Conservation (phyloP, 2,888 invertebrate species). For the Pyrgus malvae region DNA sequence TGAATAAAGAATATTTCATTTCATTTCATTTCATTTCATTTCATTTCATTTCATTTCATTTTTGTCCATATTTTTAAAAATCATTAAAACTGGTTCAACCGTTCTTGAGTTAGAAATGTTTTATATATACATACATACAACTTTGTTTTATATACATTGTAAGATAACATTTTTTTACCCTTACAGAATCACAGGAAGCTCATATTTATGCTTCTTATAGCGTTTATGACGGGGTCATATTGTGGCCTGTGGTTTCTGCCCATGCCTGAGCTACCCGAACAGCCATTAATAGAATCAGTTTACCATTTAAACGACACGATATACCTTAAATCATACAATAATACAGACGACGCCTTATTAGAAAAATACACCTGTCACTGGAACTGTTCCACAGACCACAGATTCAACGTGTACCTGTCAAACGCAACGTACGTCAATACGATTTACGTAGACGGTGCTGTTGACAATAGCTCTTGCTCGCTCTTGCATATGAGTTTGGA, state of each 20-base stretch:
- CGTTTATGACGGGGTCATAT: constrained; percentile 85
- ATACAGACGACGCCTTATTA: constrained; percentile 38
- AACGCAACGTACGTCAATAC: constrained; percentile 58
- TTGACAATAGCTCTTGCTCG: constrained; percentile 56
- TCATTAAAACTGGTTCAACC: no score
- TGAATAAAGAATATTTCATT: no score
- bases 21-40: no score
- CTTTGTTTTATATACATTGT: no score
- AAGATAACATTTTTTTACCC: constrained; percentile 18
- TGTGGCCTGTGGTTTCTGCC: constrained; percentile 85
- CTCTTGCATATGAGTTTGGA: constrained; percentile 58
- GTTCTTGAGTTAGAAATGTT: no score
- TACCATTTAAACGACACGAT: constrained; percentile 66
- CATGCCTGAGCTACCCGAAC: constrained; percentile 37
- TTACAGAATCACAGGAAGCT: constrained; percentile 83
- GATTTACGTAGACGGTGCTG: constrained; percentile 50
- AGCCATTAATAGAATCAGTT: constrained; percentile 48
- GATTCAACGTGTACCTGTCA: constrained; percentile 58
- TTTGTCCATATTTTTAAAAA: no score
- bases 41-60: no score
- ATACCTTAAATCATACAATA: constrained; percentile 45
- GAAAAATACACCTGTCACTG: constrained; percentile 66
- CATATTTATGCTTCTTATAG: constrained; percentile 86
- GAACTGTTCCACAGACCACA: constrained; percentile 51
- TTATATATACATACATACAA: no score